A percentile compares a stretch with the other conserved stretches of the same genome.
Conservation (phyloP, 2,113 vertebrate species). For the Calonectris borealis region DNA sequence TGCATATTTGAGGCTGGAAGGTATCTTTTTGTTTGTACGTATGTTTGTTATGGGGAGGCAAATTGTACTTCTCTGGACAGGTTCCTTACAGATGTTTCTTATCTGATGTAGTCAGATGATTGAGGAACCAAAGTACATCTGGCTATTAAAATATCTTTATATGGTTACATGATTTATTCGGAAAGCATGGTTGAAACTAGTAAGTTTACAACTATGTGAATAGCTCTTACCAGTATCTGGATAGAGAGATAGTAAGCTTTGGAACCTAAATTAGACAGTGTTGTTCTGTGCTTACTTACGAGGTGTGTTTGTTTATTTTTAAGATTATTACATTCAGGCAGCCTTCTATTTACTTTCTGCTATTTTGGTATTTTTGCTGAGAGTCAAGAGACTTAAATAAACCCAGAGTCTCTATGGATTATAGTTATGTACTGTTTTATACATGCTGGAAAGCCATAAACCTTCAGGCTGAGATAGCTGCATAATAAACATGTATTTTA, state of each 20-base stretch:
- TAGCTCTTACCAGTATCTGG: conserved; percentile 46
- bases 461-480: conserved; percentile 66
- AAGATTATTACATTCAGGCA: conserved; percentile 37
- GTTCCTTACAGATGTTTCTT: conserved; percentile 73
- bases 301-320: conserved; percentile 23
- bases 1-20: conserved; percentile 46
- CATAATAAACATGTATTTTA: conserved; percentile 67
- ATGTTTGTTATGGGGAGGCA: conserved; percentile 17
- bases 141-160: conserved; percentile 71
- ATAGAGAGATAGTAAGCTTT: conserved; percentile 22
- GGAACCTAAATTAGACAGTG: conserved; percentile 35
- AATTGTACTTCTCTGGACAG: conserved; percentile 61
- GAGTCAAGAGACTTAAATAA: conserved; percentile 64
- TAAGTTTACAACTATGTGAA: conserved; percentile 30
- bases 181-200: conserved; percentile 36
- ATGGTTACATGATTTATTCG: conserved; percentile 63
- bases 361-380: conserved; percentile 48
- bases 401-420: conserved; percentile 39
- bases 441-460: conserved; percentile 63
- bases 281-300: background rate
- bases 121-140: conserved; percentile 63
- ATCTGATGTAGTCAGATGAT: conserved; percentile 65
- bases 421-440: conserved; percentile 65
- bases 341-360: conserved; percentile 6
- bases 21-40: background rate